phyloP scores from a whole-genome alignment of 2,888 invertebrate genomes.

The Lepetodrilus schrolli region DNA sequence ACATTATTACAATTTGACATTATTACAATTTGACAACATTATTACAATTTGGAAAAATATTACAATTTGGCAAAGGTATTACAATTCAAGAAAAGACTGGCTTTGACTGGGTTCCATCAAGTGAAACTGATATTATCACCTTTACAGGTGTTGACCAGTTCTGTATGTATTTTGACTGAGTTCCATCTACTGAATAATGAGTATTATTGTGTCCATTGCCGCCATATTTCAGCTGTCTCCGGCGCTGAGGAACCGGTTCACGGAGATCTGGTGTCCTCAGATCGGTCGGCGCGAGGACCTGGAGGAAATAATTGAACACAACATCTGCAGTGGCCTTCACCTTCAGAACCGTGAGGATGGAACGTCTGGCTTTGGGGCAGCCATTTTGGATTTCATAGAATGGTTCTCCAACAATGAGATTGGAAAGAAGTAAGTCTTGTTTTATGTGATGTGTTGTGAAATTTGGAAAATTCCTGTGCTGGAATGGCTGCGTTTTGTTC shows the following conservation, averaged over 20 bases:
- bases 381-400: conserved; percentile 86
- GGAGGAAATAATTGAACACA: conserved; percentile 86
- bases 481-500: background rate
- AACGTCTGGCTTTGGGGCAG: conserved; percentile 78
- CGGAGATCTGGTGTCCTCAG: conserved; percentile 96
- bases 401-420: conserved; percentile 85
- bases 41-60: no score
- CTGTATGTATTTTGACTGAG: no score
- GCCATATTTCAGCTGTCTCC: conserved; percentile 84
- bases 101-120: no score
- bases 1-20: no score
- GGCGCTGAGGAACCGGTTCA: conserved; percentile 96
- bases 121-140: no score
- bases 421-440: conserved; percentile 78
- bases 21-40: no score
- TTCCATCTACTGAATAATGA: background rate
- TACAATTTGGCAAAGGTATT: no score
- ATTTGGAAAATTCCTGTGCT: background rate
- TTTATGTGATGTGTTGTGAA: background rate
- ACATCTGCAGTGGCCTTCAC: conserved; percentile 80
- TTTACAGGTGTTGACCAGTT: no score
- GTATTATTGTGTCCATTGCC: background rate
- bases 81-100: no score
- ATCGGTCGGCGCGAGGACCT: conserved; percentile 81
- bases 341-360: conserved; percentile 77